Evolutionary conservation across 2,888 invertebrate genomes (phyloP).

Genomic region (Cancer borealis): DNA sequence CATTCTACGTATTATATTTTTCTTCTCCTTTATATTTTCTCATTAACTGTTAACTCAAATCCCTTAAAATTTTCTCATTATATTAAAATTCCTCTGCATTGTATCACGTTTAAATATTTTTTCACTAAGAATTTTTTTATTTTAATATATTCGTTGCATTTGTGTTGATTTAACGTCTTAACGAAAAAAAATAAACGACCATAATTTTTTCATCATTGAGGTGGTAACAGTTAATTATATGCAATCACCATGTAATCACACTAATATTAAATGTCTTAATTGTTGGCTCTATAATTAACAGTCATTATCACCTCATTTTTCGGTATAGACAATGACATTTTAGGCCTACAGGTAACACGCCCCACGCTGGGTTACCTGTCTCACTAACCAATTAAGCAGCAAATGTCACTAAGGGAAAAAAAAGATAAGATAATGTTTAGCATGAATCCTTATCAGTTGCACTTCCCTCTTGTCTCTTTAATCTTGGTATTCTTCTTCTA

Average conservation of each 20-base stretch:
- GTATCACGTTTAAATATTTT: background rate
- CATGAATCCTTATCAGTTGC: background rate
- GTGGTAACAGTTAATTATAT: too few species aligned
- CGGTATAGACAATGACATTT: background rate
- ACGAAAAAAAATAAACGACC: too few species aligned
- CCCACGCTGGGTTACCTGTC: background rate
- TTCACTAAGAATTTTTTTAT: too few species aligned
- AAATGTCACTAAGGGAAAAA: background rate
- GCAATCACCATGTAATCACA: too few species aligned
- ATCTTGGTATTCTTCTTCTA: background rate
- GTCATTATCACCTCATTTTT: too few species aligned
- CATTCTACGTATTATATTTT: background rate
- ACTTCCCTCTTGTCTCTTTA: background rate
- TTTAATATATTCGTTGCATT: too few species aligned
- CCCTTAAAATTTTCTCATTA: background rate
- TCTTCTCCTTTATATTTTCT: background rate
- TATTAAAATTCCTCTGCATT: background rate
- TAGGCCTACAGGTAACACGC: background rate
- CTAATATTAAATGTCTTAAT: too few species aligned
- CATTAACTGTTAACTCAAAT: background rate
- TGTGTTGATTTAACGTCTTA: background rate
- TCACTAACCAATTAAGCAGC: background rate
- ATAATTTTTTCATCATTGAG: background rate
- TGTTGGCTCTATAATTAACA: too few species aligned
- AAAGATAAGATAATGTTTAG: background rate